Conservation (phyloP, 2,797 vertebrate genomes). For the Gymnopithys bicolor region DNA sequence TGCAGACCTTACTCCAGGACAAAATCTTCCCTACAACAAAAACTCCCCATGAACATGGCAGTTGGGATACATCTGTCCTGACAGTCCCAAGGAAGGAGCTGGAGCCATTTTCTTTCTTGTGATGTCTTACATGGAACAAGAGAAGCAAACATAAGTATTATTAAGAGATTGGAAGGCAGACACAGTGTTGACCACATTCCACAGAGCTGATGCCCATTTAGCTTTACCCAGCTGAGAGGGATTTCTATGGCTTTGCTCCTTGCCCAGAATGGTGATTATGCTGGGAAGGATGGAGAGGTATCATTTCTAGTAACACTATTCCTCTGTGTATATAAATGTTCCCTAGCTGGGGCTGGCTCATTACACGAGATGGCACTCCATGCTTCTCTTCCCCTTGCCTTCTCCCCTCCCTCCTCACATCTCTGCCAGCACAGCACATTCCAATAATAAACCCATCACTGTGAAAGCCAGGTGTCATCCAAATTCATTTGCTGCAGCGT, state of each 20-base stretch:
- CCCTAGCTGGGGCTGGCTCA: not conserved
- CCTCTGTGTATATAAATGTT: not conserved
- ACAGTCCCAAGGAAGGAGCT: not conserved
- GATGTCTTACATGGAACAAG: not conserved
- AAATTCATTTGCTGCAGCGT: conserved; percentile 43
- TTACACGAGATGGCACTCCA: not conserved
- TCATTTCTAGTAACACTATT: not conserved
- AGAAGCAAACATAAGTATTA: not conserved
- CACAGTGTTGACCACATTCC: not conserved
- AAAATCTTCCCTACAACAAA: not conserved
- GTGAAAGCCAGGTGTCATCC: conserved; percentile 58
- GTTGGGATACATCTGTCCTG: not conserved
- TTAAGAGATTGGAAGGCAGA: not conserved
- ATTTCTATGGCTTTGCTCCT: not conserved
- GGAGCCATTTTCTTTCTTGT: not conserved
- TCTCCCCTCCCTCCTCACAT: not conserved
- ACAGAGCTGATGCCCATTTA: not conserved
- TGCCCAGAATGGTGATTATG: not conserved
- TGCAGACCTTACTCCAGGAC: not conserved
- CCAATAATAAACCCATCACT: conserved; percentile 63
- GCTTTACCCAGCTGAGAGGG: not conserved
- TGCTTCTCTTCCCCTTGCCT: not conserved
- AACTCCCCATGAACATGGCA: not conserved
- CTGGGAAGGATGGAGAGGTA: not conserved
- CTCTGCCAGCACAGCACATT: conserved; percentile 46